Evolutionary conservation across 1,140 invertebrate genomes (phyloP), one percentile per base, ranked within the genome.

Genomic region (Papilio dardanus): DNA sequence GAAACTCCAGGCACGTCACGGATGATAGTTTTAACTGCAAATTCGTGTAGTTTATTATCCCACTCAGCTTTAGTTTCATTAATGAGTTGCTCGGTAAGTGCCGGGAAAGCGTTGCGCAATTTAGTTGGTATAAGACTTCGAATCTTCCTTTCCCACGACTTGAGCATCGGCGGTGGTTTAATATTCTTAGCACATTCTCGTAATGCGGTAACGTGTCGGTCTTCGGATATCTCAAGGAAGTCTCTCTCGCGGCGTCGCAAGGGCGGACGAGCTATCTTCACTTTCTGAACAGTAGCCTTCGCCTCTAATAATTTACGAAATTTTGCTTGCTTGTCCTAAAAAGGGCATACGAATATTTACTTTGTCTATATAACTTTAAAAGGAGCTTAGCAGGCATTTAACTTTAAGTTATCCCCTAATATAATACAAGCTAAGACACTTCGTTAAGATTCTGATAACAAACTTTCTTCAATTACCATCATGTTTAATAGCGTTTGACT

Each of bases 111-210:
- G 19, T 80, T 86, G 77, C 87, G 85, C 3, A 94, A 77, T 76
- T 91, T 89, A 3, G 79, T 42, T 7, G 93, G 92, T 24, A 95
- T 86, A 7, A 95, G 83, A 40, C 83, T 84, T 46, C 86, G 84
- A 40, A 95, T 95, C 79, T 88, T 92, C 24, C 86, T 77, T 83
- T 95, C 94, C 93, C 94, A 95, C 31, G 88, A 83, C 71, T 88
- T 89, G 1, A 93, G 81, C 92, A 94, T 93, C 1, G 91, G 89
- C 0, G 92, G 89, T 16, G 91, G 88, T 82, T 90, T 77, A 42
- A 93, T 84, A 66, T 92, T 86, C 6, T 88, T 76, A 0, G 91
- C 93, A 71, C 87, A 92, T 78, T 92, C 77, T 69, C 89, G 84
- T 66, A 94, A 74, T 5, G 88, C 84, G 2, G 84, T 85, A 33